Evolutionary conservation across 2,797 vertebrate genomes (phyloP).

Genomic region (Catamblyrhynchus diadema): DNA sequence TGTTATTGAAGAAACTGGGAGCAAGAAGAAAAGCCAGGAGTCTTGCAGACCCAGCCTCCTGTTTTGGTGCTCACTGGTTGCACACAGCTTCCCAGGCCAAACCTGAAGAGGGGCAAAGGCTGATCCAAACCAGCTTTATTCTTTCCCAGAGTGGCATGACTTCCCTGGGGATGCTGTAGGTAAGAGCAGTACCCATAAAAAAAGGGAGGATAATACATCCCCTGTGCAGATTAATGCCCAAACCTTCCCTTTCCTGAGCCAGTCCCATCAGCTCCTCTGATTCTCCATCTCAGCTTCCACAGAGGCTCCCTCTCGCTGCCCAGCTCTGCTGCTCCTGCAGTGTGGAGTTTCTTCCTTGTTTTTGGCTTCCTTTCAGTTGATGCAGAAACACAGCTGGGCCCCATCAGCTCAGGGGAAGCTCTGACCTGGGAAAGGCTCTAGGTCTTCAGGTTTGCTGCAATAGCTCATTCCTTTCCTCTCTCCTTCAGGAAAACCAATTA

Average conservation of each 20-base stretch:
- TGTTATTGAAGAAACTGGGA: neutral
- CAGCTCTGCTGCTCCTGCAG: neutral
- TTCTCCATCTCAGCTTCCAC: neutral
- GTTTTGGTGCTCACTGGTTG: neutral
- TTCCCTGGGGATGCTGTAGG: neutral
- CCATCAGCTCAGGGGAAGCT: neutral
- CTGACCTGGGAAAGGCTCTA: conserved; percentile 47
- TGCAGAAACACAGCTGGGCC: conserved; percentile 16
- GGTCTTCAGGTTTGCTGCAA: neutral
- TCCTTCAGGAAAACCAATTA: neutral
- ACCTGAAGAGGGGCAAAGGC: neutral
- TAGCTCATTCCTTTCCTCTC: conserved; percentile 11
- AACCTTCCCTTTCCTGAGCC: neutral
- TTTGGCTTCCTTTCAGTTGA: neutral
- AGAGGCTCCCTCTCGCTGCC: neutral
- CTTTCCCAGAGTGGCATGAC: no score
- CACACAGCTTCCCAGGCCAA: neutral
- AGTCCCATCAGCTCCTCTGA: neutral
- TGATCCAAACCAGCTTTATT: neutral
- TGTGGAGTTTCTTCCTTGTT: neutral
- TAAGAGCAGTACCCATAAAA: neutral
- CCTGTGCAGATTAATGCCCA: fast-evolving
- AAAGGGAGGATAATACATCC: neutral
- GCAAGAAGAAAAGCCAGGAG: neutral
- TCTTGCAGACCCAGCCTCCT: neutral